Percentiles rank a stretch among this genome's conserved stretches.
Conservation (phyloP, 2,113 vertebrate genomes). For the Lamprologus lemairii region DNA sequence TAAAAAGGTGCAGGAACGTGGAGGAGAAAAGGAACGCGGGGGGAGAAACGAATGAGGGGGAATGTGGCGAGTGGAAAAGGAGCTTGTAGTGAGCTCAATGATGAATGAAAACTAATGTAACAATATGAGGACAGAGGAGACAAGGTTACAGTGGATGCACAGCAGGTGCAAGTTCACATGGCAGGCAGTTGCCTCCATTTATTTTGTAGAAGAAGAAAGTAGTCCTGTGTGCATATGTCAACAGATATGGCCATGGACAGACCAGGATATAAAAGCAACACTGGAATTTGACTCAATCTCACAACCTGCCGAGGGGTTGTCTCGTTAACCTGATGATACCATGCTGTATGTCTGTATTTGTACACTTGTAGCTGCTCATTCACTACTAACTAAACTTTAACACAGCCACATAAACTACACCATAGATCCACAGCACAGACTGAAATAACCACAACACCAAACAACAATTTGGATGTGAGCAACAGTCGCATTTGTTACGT, state of each 20-base stretch:
- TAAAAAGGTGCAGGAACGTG: slow-evolving; percentile 9
- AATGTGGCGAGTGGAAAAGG: not conserved
- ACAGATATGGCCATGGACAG: not conserved
- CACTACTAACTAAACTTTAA: not conserved
- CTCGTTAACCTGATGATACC: not conserved
- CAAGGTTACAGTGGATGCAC: not conserved
- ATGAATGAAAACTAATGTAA: not conserved
- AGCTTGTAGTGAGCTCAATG: not conserved
- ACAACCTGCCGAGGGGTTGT: not conserved
- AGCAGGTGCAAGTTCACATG: slow-evolving; percentile 15
- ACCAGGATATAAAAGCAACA: not conserved
- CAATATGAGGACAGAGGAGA: not conserved
- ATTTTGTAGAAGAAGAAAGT: not conserved
- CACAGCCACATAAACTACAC: not conserved
- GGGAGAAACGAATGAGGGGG: not conserved
- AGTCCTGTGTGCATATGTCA: not conserved
- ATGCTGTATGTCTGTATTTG: rapidly evolving
- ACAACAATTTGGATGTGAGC: not conserved
- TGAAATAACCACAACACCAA: not conserved
- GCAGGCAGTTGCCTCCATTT: not conserved
- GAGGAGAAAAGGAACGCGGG: slow-evolving; percentile 14
- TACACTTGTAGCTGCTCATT: not conserved
- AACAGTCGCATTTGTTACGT: not conserved
- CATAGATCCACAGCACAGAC: not conserved
- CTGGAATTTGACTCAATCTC: not conserved